Conservation (phyloP, 1,140 invertebrate genomes). For the Geopemphigus sp. region DNA sequence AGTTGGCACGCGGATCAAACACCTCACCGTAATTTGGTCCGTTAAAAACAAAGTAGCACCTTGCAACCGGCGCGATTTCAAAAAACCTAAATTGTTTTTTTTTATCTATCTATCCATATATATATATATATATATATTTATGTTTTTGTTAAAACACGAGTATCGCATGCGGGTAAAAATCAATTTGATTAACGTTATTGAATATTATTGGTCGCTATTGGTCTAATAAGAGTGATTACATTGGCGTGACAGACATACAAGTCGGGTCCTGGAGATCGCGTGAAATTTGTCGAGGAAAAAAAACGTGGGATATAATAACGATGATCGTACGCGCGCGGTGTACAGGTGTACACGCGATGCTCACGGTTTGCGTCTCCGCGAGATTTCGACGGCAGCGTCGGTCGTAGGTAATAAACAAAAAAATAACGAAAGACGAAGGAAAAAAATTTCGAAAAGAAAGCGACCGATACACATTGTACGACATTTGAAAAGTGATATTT, state of each 20-base stretch:
- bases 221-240: constrained; percentile 25
- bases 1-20: constrained; percentile 15
- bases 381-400: too few species aligned
- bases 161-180: constrained; percentile 36
- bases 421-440: neutral
- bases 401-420: neutral
- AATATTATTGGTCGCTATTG: constrained; percentile 12
- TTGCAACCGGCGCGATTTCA: constrained; percentile 1
- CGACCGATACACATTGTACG: constrained; percentile 5
- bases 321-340: neutral
- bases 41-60: constrained; percentile 32
- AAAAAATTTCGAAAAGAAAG: neutral
- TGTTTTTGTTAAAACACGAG: constrained; percentile 1
- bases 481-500: constrained; percentile 42
- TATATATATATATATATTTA: too few species aligned
- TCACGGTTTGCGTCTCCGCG: constrained; percentile 17
- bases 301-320: neutral
- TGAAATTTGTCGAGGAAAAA: constrained; percentile 10
- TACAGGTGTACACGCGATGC: constrained; percentile 26
- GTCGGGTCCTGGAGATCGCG: constrained; percentile 22
- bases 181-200: constrained; percentile 38
- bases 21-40: neutral
- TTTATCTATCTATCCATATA: neutral
- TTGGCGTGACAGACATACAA: constrained; percentile 18
- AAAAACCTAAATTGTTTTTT: constrained; percentile 16